phyloP scores from a whole-genome alignment of 2,113 vertebrate genomes.

The Strigops habroptila region DNA sequence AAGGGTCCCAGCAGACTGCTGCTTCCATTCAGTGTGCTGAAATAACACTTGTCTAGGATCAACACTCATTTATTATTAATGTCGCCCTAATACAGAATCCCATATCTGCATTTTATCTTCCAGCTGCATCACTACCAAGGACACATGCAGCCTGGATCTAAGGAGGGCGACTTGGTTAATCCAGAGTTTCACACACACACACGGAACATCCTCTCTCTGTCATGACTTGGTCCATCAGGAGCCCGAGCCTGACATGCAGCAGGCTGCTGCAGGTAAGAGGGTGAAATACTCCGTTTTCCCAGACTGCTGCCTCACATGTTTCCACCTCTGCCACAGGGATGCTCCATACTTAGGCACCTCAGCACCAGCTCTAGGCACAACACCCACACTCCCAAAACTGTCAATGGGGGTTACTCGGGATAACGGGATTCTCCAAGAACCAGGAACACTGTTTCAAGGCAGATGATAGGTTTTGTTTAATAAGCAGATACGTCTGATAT shows the following conservation, averaged over 20 bases:
- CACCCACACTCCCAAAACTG: not conserved
- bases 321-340: not conserved
- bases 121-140: constrained; percentile 51
- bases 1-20: constrained; percentile 9
- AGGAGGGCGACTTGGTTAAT: constrained; percentile 37
- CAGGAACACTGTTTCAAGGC: not conserved
- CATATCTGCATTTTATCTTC: constrained; percentile 60
- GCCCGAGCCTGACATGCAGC: not conserved
- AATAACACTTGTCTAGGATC: constrained; percentile 66
- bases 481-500: constrained; percentile 36
- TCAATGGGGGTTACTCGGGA: not conserved
- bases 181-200: constrained; percentile 30
- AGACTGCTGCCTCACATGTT: not conserved
- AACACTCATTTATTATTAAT: constrained; percentile 69
- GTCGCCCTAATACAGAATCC: constrained; percentile 34
- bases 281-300: not conserved
- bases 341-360: not conserved
- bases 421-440: not conserved
- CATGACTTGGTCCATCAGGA: constrained; percentile 44
- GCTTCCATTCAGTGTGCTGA: constrained; percentile 45
- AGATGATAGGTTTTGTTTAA: not conserved
- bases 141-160: constrained; percentile 5
- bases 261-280: constrained; percentile 25
- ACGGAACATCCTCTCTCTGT: constrained; percentile 29
- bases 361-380: not conserved